Base-by-base conservation (phyloP, 2,797 vertebrate species). In the Salmo trutta region DNA sequence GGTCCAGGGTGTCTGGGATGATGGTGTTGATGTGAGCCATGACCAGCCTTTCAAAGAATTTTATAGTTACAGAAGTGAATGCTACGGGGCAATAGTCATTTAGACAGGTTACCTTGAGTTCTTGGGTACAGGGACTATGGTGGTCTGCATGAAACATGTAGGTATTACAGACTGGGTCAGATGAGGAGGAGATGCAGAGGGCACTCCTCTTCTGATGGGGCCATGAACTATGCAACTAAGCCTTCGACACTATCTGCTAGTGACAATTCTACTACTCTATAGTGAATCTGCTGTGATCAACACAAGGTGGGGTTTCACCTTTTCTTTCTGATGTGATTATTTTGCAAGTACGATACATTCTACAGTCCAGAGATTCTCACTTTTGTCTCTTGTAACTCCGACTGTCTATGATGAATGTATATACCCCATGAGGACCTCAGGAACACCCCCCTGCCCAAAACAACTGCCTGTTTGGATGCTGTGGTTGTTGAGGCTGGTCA, bases 401-500 rank as follows among this genome's bases (percentile, higher is more conserved):
- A 15, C 65, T 67, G 27, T 4, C 5, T 12, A 31, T 67, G 15
- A 33, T 67, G 65, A 31, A 67, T 33, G 65, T 16, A 47, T 52
- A 21, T 14, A 59, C 5, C 56, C 56, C 56, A 8, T 19, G 19
- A 21, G 56, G 56, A 59, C 56, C 19, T 59, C 33, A 75, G 36
- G 27, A 41, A 53, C 64, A 74, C 59, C 65, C 33, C 24, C 24
- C 24, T 24, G 24, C 24, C 51, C 21, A 59, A n/a, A 73, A 52
- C 75, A 74, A 70, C 21, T 19, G 15, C 66, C 59, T 78, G 59
- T 81, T 66, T 79, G 33, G 19, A 29, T 70, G 72, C 76, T 62
- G 69, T 83, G 75, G 59, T 85, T 85, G 77, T 70, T 56, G 74
- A 88, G 74, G 75, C 85, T 74, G 75, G 64, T 88, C 75, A 83